Conservation (phyloP, 2,888 invertebrate species). For the Eilema caniola region DNA sequence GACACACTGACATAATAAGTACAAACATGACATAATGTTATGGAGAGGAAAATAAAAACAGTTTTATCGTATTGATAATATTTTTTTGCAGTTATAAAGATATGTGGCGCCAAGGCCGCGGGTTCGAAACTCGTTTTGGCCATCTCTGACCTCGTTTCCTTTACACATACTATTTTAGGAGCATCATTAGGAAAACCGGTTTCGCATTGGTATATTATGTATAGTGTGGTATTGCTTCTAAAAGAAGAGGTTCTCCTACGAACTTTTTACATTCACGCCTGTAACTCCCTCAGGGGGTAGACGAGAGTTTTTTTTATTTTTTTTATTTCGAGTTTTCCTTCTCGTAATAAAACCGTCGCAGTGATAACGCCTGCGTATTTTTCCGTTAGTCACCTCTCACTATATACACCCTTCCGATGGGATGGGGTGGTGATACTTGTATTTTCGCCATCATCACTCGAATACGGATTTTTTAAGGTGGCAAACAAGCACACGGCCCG, state of each 20-base stretch:
- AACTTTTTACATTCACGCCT: too few species aligned
- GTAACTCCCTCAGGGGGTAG: too few species aligned
- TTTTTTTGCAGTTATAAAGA: not conserved
- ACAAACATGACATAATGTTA: not conserved
- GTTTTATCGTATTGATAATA: not conserved
- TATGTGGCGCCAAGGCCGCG: not conserved
- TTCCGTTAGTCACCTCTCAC: too few species aligned
- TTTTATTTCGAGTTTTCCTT: too few species aligned
- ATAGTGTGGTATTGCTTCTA: not conserved
- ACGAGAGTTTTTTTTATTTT: too few species aligned
- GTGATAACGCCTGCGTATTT: too few species aligned
- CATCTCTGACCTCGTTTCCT: slow-evolving; percentile 8
- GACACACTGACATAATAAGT: not conserved
- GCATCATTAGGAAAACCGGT: slow-evolving; percentile 5
- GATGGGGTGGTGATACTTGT: too few species aligned
- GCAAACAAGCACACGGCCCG: too few species aligned
- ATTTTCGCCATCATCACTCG: too few species aligned
- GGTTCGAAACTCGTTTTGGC: not conserved
- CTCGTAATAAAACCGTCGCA: too few species aligned
- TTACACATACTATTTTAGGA: not conserved
- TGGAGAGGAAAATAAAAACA: slow-evolving; percentile 8
- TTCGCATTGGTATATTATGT: not conserved
- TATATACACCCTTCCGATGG: too few species aligned
- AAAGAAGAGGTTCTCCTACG: not conserved
- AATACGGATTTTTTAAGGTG: too few species aligned